A percentile compares a stretch with the other conserved stretches of the same genome.
phyloP scores from a whole-genome alignment of 2,113 vertebrate species.

The Halcyon senegalensis region DNA sequence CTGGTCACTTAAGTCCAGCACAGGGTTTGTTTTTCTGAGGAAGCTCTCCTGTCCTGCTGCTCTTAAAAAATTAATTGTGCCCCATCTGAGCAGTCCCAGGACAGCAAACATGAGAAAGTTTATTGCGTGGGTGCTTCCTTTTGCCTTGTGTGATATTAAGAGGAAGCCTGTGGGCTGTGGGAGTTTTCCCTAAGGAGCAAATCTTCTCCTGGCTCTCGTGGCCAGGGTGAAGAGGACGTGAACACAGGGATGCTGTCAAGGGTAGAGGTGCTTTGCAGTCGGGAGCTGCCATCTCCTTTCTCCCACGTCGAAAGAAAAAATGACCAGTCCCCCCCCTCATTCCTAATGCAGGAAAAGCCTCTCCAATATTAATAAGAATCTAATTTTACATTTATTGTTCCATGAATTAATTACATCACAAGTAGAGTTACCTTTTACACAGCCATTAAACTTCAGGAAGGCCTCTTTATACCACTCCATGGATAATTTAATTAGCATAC shows the following conservation, averaged over 20 bases:
- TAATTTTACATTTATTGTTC: conserved; percentile 78
- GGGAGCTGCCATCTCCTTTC: neutral
- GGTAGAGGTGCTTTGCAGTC: neutral
- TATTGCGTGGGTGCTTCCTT: neutral
- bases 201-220: neutral
- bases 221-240: neutral
- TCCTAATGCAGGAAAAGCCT: conserved; percentile 58
- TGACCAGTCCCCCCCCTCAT: conserved; percentile 5
- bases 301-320: neutral
- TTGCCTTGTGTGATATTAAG: rapidly evolving
- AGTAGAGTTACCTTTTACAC: conserved; percentile 74
- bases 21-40: neutral
- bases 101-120: neutral
- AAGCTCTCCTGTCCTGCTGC: neutral
- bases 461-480: conserved; percentile 71
- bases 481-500: conserved; percentile 78
- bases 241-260: neutral
- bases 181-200: rapidly evolving
- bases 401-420: conserved; percentile 75
- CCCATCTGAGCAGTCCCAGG: neutral
- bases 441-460: conserved; percentile 77
- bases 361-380: conserved; percentile 74
- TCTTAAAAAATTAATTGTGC: neutral
- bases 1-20: neutral
- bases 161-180: neutral